Conservation (phyloP, 2,113 vertebrate genomes). For the Mastomys coucha region DNA sequence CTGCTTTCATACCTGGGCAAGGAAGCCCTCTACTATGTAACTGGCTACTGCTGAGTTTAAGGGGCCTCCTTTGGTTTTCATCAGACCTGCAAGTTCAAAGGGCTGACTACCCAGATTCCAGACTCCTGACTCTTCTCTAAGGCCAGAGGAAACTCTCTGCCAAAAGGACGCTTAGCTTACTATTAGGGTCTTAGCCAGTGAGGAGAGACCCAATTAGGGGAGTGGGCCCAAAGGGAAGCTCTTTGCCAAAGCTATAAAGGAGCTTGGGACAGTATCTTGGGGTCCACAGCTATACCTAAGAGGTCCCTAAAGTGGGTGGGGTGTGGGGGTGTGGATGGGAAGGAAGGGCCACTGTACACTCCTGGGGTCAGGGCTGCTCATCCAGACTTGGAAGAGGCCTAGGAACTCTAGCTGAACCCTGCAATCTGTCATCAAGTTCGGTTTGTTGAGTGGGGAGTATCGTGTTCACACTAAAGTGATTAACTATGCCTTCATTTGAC, state of each 20-base stretch:
- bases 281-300: not conserved
- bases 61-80: not conserved
- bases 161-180: not conserved
- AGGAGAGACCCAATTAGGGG: not conserved
- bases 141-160: not conserved
- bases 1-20: not conserved
- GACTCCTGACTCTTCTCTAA: rapidly evolving
- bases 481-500: not conserved
- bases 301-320: not conserved
- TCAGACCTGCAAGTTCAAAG: not conserved
- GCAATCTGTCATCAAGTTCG: not conserved
- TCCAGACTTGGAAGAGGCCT: not conserved
- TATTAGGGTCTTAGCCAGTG: not conserved
- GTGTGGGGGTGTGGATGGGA: not conserved
- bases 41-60: not conserved
- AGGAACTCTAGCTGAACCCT: not conserved
- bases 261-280: not conserved
- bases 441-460: not conserved
- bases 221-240: too few relatives aligned
- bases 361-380: not conserved
- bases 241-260: not conserved
- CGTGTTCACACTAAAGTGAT: not conserved
- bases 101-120: not conserved
- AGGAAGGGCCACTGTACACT: not conserved
- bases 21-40: not conserved